Evolutionary conservation across 2,113 vertebrate genomes (phyloP).

Genomic region (Bos indicus): DNA sequence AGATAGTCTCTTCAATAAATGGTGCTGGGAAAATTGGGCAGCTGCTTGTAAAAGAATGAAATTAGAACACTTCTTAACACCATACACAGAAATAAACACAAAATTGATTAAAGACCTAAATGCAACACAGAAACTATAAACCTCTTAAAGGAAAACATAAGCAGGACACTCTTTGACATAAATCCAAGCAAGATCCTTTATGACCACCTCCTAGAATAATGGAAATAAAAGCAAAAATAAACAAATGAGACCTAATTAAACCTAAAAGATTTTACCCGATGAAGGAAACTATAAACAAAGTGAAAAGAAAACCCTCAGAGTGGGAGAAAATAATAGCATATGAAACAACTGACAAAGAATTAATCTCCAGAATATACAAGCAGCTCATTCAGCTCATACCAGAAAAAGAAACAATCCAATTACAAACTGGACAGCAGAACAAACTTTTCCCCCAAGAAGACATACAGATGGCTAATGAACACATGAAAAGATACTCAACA

Average conservation of each 20-base stretch:
- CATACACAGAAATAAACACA: background rate
- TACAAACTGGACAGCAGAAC: background rate
- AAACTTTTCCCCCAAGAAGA: background rate
- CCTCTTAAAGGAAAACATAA: background rate
- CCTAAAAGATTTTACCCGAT: background rate
- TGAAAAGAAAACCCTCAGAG: background rate
- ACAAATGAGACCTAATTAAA: background rate
- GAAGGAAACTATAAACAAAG: background rate
- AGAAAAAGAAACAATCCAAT: background rate
- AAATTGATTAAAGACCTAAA: background rate
- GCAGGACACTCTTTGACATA: background rate
- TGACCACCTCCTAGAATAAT: background rate
- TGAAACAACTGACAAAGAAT: background rate
- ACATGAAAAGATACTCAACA: background rate
- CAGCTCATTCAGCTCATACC: background rate
- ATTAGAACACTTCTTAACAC: background rate
- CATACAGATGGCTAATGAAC: background rate
- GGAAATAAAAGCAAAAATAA: background rate
- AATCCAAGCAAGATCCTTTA: background rate
- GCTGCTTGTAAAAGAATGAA: background rate
- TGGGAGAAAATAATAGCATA: background rate
- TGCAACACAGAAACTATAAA: background rate
- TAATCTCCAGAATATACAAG: background rate
- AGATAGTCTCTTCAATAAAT: background rate
- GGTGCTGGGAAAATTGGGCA: background rate